A percentile compares a stretch with the other conserved stretches of the same genome.
Evolutionary conservation across 2,888 invertebrate species (phyloP).

Genomic region (Chalcosyrphus nemorum): DNA sequence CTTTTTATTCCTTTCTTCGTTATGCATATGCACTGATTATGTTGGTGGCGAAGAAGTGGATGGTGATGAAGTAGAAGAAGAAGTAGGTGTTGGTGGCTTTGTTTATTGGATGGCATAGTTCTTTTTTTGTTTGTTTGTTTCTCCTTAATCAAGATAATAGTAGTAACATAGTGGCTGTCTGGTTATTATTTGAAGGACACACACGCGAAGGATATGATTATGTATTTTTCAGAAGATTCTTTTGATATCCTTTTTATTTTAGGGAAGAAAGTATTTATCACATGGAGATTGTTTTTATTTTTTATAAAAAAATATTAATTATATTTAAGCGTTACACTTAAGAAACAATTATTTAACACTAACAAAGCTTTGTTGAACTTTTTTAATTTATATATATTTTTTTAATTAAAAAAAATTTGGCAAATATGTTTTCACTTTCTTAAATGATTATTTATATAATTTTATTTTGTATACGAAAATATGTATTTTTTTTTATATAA

Average conservation of each 20-base stretch:
- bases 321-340: background rate
- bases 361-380: constrained; percentile 44
- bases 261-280: constrained; percentile 61
- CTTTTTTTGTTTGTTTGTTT: constrained; percentile 4
- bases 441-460: constrained; percentile 21
- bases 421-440: constrained; percentile 41
- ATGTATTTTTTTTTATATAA: constrained; percentile 15
- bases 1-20: constrained; percentile 34
- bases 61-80: constrained; percentile 14
- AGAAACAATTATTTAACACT: constrained; percentile 17
- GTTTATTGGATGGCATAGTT: constrained; percentile 60
- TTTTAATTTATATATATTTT: constrained; percentile 3
- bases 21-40: constrained; percentile 62
- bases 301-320: constrained; percentile 34
- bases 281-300: constrained; percentile 34
- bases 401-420: constrained; percentile 56
- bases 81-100: constrained; percentile 40
- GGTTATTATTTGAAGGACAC: constrained; percentile 23
- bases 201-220: constrained; percentile 7
- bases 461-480: constrained; percentile 64
- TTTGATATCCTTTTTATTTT: background rate
- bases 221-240: background rate
- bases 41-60: constrained; percentile 11
- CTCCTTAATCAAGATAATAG: constrained; percentile 41
- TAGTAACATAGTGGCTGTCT: constrained; percentile 53